Evolutionary conservation across 2,888 invertebrate genomes (phyloP).

Genomic region (Schizaphis graminum): DNA sequence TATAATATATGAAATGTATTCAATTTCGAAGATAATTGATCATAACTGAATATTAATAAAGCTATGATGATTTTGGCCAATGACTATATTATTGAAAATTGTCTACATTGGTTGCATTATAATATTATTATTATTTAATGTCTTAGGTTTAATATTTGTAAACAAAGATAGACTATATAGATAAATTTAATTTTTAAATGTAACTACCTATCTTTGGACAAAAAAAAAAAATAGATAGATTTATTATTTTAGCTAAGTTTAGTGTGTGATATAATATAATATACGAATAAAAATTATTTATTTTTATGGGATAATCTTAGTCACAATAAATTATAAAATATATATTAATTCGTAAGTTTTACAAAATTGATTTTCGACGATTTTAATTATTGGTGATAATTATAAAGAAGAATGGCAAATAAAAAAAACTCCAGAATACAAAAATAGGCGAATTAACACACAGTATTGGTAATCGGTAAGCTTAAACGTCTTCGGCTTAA

Average conservation of each 20-base stretch:
- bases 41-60: neutral
- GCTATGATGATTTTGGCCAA: neutral
- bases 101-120: neutral
- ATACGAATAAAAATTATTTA: no score
- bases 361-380: neutral
- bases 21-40: neutral
- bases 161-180: neutral
- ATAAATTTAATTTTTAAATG: neutral
- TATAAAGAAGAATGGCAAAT: neutral
- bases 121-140: neutral
- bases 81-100: neutral
- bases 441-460: neutral
- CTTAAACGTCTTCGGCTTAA: conserved; percentile 41
- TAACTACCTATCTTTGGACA: neutral
- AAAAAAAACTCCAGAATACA: neutral
- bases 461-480: neutral
- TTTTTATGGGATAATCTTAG: neutral
- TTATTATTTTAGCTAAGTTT: neutral
- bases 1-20: neutral
- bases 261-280: neutral
- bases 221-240: neutral
- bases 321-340: neutral
- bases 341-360: neutral
- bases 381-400: neutral
- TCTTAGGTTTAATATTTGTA: neutral